These are phyloP conservation scores for Cebus imitator DNA, from an alignment of 2,113 vertebrate genomes.

Conservation along the genomic window DNA sequence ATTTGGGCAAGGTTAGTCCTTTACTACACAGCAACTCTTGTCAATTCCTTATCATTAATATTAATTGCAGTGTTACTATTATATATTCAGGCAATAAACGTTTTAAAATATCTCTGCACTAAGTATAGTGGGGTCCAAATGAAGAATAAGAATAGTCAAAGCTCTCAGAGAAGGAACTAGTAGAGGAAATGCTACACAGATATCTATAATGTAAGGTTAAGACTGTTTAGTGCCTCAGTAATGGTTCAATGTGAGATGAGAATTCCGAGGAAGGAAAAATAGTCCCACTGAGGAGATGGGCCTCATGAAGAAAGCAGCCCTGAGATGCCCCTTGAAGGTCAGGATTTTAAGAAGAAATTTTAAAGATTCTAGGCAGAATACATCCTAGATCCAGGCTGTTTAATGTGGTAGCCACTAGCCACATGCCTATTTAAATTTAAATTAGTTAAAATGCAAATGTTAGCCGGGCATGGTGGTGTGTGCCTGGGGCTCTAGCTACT, in stretches of 20 bases:
- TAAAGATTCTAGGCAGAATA: background rate
- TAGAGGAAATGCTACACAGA: background rate
- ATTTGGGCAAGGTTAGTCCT: background rate
- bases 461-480: no score
- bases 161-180: background rate
- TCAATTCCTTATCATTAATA: background rate
- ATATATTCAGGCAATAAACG: background rate
- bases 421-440: background rate
- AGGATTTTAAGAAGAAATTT: background rate
- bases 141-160: background rate
- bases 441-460: background rate
- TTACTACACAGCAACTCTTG: background rate
- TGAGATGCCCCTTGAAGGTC: background rate
- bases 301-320: background rate
- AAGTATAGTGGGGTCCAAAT: background rate
- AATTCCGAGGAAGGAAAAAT: background rate
- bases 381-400: background rate
- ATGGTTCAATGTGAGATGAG: background rate
- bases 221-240: background rate
- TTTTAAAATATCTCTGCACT: background rate
- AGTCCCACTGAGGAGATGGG: background rate
- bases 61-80: background rate
- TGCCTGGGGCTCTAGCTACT: no score
- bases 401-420: background rate
- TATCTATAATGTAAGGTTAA: background rate